A percentile compares a stretch with the other conserved stretches of the same genome.
phyloP scores from a whole-genome alignment of 2,113 vertebrate species.

The Nothoprocta pentlandii region DNA sequence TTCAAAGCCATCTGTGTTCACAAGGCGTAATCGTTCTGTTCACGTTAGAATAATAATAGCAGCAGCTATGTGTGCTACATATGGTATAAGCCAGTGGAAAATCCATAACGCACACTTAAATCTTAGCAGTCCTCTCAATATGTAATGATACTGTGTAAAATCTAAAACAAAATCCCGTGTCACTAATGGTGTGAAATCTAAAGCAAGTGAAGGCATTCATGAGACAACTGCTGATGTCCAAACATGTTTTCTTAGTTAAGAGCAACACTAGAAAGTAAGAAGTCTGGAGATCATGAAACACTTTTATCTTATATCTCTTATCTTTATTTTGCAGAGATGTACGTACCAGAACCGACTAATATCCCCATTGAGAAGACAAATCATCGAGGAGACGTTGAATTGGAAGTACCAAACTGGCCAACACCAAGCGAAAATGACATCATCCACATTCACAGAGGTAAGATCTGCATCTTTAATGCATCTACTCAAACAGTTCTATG shows the following conservation, averaged over 20 bases:
- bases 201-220: neutral
- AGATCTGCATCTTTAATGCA: neutral
- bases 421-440: conserved; percentile 88
- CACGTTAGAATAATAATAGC: neutral
- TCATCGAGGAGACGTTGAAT: conserved; percentile 77
- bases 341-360: conserved; percentile 88
- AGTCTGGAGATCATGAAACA: neutral
- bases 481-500: neutral
- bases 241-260: neutral
- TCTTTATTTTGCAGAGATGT: conserved; percentile 79
- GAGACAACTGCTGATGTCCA: neutral
- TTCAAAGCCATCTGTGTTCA: neutral
- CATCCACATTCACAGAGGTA: conserved; percentile 86
- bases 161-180: neutral
- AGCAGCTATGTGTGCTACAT: neutral
- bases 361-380: conserved; percentile 92
- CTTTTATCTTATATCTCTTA: neutral
- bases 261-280: neutral
- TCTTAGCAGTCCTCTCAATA: neutral
- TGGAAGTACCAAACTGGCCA: conserved; percentile 82
- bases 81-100: neutral
- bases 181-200: neutral
- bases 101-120: neutral
- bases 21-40: neutral
- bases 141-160: neutral